phyloP scores from a whole-genome alignment of 2,888 invertebrate species.

The Sphinx pinastri region DNA sequence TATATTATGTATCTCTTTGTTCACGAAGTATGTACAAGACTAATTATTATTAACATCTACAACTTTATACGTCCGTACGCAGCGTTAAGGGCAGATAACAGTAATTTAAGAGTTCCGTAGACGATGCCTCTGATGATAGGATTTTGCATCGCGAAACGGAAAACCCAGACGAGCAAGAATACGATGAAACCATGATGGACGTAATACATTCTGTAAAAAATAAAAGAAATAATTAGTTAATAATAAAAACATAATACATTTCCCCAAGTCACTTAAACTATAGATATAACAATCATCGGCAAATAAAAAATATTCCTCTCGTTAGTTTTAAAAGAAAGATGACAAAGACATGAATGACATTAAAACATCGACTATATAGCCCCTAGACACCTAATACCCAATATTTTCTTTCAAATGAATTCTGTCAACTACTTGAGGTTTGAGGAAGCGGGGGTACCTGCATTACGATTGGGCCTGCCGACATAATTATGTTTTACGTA shows the following conservation, averaged over 20 bases:
- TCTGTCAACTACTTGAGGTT: too few species aligned
- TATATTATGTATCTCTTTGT: too few species aligned
- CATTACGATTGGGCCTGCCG: too few species aligned
- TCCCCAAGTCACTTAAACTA: neutral
- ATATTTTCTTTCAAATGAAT: too few species aligned
- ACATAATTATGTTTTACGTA: too few species aligned
- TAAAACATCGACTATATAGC: too few species aligned
- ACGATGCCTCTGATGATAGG: conserved; percentile 52
- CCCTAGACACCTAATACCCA: too few species aligned
- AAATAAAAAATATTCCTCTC: too few species aligned
- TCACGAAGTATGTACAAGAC: neutral
- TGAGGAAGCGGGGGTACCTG: too few species aligned
- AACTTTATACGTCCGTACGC: conserved; percentile 43
- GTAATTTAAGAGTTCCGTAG: conserved; percentile 52
- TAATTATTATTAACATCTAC: neutral
- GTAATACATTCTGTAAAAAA: conserved; percentile 64
- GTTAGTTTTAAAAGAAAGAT: too few species aligned
- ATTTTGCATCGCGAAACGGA: conserved; percentile 59
- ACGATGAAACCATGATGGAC: conserved; percentile 60
- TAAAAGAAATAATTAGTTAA: conserved; percentile 9
- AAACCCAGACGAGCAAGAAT: conserved; percentile 51
- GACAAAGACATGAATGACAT: too few species aligned
- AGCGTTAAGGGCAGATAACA: conserved; percentile 48
- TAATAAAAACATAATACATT: conserved; percentile 34
- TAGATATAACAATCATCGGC: too few species aligned